Base-by-base conservation (phyloP, 2,888 invertebrate genomes). In the Heliconius ismenius region DNA sequence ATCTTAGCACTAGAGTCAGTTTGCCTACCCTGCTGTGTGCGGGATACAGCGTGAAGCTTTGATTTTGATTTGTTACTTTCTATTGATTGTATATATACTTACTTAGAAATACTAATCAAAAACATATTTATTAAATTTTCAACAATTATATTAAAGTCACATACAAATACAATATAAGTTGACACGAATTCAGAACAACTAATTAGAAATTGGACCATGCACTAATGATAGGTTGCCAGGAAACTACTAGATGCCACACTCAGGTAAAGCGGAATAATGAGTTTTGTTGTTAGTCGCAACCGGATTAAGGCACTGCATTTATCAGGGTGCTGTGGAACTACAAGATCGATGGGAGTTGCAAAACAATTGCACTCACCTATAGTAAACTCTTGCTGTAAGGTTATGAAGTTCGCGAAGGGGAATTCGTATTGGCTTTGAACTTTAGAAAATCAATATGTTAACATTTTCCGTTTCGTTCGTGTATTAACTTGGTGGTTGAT, bases 271-370 rank as follows among this genome's bases (percentile, higher is more conserved):
- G 85, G 84, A 88, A 91, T 92, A 92, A 92, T 92, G 92, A 92
- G 93, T 92, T 93, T 93, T 92, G 92, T 92, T 92, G 91, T 91
- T 89, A 87, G 88, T 89, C 87, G 89, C 88, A 85, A 84, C 85
- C 84, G 89, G 90, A 91, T 91, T 91, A 92, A 86, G 86, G 89
- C 89, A 90, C 85, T 86, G 83, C 84, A 84, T 85, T 86, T 85
- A 86, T 85, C 78, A 76, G 72, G 74, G 75, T 76, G 75, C 77
- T 70, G 76, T 73, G 39, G 72, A 84, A 82, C 84, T 83, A 85
- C 83, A 83, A 79, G 75, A 78, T 76, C 74, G 75, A 79, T 78
- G 73, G 67, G 36, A 78, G 68, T 77, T 75, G 62, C 18, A 62
- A 64, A 76, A 76, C 76, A 76, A 73, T 73, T 73, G 58, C 76